These are phyloP conservation scores for Fundulus diaphanus DNA, from an alignment of 2,797 vertebrate species.

Conservation along the genomic window DNA sequence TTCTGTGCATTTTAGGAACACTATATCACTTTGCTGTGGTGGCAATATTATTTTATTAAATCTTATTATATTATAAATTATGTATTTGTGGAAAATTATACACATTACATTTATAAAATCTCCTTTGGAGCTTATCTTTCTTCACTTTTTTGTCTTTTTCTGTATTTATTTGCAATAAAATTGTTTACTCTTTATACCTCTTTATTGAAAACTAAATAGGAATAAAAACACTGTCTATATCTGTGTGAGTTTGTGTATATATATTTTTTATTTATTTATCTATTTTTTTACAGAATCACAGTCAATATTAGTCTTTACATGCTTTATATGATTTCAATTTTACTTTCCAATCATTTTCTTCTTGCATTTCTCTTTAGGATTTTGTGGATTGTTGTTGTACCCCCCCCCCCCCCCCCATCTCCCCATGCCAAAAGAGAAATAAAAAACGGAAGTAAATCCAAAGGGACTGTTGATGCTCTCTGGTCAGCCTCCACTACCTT, in stretches of 20 bases:
- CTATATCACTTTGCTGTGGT: constrained; percentile 12
- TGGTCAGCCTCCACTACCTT: constrained; percentile 27
- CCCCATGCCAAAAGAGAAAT: not conserved
- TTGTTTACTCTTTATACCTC: not conserved
- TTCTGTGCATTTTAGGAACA: constrained; percentile 31
- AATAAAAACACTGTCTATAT: not conserved
- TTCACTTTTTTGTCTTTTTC: not conserved
- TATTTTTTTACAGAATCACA: not conserved
- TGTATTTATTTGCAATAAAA: not conserved
- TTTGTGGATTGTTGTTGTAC: not conserved
- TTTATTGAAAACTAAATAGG: constrained; percentile 1
- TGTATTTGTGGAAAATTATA: not conserved
- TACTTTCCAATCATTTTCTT: not conserved
- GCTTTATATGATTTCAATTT: not conserved
- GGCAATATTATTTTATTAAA: constrained; percentile 5
- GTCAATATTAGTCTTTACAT: not conserved
- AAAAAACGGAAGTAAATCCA: constrained; percentile 30
- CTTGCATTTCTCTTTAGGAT: constrained; percentile 14
- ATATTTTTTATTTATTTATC: not conserved
- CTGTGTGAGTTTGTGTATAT: too few relatives aligned
- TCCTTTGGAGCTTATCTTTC: not conserved
- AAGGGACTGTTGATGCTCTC: constrained; percentile 32
- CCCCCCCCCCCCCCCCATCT: too few relatives aligned
- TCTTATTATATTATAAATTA: constrained; percentile 2
- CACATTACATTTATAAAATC: constrained; percentile 2